Conservation (phyloP, 2,888 invertebrate species). For the Villa cingulata region DNA sequence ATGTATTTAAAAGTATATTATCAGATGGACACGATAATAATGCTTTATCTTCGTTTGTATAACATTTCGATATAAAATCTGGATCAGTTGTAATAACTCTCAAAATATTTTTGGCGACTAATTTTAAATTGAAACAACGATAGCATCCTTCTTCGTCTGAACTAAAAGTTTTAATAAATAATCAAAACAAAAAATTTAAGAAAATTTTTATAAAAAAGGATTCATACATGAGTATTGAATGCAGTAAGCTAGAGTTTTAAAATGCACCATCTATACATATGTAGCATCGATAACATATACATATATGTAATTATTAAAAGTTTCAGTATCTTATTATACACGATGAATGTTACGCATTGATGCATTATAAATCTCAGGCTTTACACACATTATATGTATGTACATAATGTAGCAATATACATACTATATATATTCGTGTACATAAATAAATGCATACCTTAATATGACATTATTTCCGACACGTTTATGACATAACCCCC, state of each 20-base stretch:
- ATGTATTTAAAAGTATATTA: conserved; percentile 24
- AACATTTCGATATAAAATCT: conserved; percentile 42
- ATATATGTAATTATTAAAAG: too few species aligned
- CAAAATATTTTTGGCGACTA: conserved; percentile 46
- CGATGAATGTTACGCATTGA: too few species aligned
- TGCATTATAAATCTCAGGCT: too few species aligned
- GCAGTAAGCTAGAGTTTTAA: too few species aligned
- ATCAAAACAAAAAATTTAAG: not conserved
- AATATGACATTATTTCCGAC: conserved; percentile 47
- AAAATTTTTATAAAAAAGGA: too few species aligned
- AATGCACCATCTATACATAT: too few species aligned
- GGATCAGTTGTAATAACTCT: conserved; percentile 46
- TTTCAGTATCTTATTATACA: too few species aligned
- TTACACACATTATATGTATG: too few species aligned
- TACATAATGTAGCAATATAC: too few species aligned
- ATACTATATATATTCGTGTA: too few species aligned
- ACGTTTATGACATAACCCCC: conserved; percentile 44
- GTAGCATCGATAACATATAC: too few species aligned
- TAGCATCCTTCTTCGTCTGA: conserved; percentile 44
- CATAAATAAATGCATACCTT: not conserved
- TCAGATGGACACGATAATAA: conserved; percentile 43
- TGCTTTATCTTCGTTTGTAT: conserved; percentile 44
- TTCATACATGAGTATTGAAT: too few species aligned
- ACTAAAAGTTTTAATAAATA: conserved; percentile 21
- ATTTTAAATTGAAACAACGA: conserved; percentile 45